These are phyloP conservation scores for Cynocephalus volans DNA, from an alignment of 2,113 vertebrate species.

Conservation along the genomic window DNA sequence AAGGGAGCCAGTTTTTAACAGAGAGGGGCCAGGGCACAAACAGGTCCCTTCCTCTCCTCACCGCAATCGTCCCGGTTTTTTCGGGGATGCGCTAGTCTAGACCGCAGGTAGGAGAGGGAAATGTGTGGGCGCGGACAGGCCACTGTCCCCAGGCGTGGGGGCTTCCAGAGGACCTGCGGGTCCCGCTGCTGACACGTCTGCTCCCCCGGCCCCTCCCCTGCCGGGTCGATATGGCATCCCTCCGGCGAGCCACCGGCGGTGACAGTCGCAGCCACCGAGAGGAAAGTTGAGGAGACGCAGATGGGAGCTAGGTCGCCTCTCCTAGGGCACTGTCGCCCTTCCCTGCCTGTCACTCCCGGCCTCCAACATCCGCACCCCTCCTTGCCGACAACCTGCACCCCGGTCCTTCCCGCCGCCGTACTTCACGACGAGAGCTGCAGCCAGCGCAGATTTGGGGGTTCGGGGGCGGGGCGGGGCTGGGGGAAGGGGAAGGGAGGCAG, in stretches of 20 bases:
- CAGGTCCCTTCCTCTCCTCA: not conserved
- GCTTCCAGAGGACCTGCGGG: not conserved
- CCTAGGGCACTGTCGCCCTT: not conserved
- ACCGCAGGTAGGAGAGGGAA: not conserved
- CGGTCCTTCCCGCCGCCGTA: not conserved
- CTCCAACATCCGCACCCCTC: not conserved
- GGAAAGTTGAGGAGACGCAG: conserved; percentile 66
- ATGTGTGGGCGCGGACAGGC: not conserved
- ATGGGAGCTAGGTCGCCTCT: not conserved
- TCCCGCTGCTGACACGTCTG: not conserved
- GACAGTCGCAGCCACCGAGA: not conserved
- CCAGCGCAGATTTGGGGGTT: conserved; percentile 47
- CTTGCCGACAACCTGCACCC: not conserved
- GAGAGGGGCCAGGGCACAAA: not conserved
- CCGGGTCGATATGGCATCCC: not conserved
- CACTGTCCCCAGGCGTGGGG: not conserved
- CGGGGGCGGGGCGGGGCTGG: conserved; percentile 66
- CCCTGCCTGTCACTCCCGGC: not conserved
- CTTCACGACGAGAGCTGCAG: not conserved
- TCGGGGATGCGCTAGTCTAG: not conserved
- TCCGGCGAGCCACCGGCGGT: not conserved
- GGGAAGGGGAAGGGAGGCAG: conserved; percentile 35
- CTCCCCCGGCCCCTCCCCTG: not conserved
- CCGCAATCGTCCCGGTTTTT: not conserved
- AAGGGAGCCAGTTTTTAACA: not conserved